Evolutionary conservation across 2,113 vertebrate genomes (phyloP).

Genomic region (Piaya cayana): DNA sequence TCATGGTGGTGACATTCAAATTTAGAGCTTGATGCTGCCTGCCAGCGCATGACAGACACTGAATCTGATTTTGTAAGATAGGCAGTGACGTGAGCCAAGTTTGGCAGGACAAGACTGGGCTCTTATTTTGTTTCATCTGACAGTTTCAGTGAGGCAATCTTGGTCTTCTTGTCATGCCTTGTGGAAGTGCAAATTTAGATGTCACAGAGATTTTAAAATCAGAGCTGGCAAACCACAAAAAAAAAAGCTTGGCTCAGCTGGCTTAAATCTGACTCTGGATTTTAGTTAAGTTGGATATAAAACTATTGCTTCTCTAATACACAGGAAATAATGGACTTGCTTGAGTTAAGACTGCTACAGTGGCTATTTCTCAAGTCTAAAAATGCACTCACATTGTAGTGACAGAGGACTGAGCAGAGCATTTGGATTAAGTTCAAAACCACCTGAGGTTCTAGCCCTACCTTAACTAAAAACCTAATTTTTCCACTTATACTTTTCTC

Average conservation of each 20-base stretch:
- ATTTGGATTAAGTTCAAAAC: not conserved
- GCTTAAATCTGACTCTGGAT: constrained; percentile 39
- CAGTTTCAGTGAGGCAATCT: constrained; percentile 49
- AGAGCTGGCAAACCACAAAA: constrained; percentile 36
- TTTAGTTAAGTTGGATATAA: constrained; percentile 38
- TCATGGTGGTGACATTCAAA: constrained; percentile 8
- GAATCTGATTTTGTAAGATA: constrained; percentile 57
- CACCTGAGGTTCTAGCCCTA: not conserved
- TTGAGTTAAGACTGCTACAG: not conserved
- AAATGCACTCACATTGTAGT: not conserved
- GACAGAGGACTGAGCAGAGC: not conserved
- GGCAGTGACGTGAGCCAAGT: constrained; percentile 45
- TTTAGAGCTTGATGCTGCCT: constrained; percentile 37
- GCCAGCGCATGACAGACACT: not conserved
- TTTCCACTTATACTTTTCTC: constrained; percentile 19
- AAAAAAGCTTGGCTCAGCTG: constrained; percentile 27
- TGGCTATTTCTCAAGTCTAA: not conserved
- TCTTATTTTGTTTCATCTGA: constrained; percentile 57
- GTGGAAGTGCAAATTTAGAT: constrained; percentile 62
- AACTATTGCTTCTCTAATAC: constrained; percentile 32
- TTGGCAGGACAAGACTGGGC: constrained; percentile 46
- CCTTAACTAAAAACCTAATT: not conserved
- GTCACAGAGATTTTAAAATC: constrained; percentile 54
- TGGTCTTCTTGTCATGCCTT: constrained; percentile 36
- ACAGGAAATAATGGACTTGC: constrained; percentile 32